A percentile compares a stretch with the other conserved stretches of the same genome.
Evolutionary conservation across 1,140 invertebrate species (phyloP).

Genomic region (Brachionus asplanchnoidis): DNA sequence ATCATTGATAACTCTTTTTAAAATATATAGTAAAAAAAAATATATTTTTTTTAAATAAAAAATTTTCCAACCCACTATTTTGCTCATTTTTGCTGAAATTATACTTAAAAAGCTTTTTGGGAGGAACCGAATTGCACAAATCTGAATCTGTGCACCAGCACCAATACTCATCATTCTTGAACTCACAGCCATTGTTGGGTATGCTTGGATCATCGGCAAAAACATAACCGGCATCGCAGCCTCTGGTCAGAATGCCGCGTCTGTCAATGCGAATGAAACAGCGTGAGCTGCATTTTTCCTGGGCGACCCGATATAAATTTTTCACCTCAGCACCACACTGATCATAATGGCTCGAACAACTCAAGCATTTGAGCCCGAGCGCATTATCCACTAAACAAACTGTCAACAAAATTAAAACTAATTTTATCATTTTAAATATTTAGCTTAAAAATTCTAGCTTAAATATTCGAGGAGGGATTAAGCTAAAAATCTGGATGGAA

Average conservation of each 20-base stretch:
- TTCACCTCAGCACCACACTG: neutral
- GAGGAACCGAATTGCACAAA: neutral
- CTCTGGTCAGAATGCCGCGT: neutral
- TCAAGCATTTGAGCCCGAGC: neutral
- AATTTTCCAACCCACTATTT: conserved; percentile 4
- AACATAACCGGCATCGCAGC: neutral
- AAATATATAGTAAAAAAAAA: neutral
- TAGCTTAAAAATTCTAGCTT: neutral
- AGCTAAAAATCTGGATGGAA: neutral
- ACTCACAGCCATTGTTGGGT: neutral
- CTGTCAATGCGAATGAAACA: neutral
- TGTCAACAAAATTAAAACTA: neutral
- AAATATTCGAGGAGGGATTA: neutral
- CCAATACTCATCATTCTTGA: neutral
- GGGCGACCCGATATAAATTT: neutral
- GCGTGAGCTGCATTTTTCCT: neutral
- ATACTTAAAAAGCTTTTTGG: neutral
- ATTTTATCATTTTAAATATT: neutral
- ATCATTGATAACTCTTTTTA: neutral
- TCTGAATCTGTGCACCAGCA: conserved; percentile 7
- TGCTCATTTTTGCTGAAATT: neutral
- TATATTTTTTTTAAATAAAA: neutral
- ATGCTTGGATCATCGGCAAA: neutral
- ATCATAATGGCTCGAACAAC: neutral
- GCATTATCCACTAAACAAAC: neutral